Conservation (phyloP, 2,888 invertebrate genomes). For the Ditylenchus weischeri region DNA sequence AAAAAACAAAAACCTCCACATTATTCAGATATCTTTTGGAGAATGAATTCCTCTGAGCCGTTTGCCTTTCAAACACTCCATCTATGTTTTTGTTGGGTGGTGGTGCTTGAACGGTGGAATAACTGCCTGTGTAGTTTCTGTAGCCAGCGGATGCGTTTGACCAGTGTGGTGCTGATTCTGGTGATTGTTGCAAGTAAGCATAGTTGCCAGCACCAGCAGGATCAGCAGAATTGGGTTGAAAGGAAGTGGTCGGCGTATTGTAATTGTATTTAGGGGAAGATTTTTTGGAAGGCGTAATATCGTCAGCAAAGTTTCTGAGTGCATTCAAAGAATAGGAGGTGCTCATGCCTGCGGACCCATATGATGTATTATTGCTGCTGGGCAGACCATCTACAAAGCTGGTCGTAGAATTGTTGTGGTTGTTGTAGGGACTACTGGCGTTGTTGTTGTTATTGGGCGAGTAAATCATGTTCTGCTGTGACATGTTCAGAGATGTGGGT, state of each 20-base stretch:
- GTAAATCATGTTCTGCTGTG: background rate
- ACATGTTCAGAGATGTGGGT: too few relatives aligned
- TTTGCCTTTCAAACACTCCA: slow-evolving; percentile 21
- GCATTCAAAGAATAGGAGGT: slow-evolving; percentile 32
- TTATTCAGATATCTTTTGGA: slow-evolving; percentile 28
- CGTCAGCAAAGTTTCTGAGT: slow-evolving; percentile 10
- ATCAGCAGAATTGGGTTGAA: background rate
- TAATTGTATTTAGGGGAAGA: background rate
- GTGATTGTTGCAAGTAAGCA: too few relatives aligned
- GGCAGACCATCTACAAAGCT: background rate
- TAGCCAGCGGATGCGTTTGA: slow-evolving; percentile 2
- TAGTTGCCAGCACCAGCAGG: background rate
- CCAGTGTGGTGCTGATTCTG: background rate
- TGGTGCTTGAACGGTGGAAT: background rate
- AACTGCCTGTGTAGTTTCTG: background rate
- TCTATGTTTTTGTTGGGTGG: background rate
- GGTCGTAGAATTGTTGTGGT: background rate
- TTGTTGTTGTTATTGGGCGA: background rate
- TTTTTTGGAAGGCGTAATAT: slow-evolving; percentile 1
- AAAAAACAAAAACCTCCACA: slow-evolving; percentile 11
- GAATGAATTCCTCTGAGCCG: slow-evolving; percentile 19
- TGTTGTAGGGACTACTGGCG: background rate
- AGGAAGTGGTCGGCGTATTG: background rate
- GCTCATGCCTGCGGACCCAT: slow-evolving; percentile 6
- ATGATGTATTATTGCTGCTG: background rate